phyloP scores from a whole-genome alignment of 2,888 invertebrate genomes.

The Cerastoderma edule region DNA sequence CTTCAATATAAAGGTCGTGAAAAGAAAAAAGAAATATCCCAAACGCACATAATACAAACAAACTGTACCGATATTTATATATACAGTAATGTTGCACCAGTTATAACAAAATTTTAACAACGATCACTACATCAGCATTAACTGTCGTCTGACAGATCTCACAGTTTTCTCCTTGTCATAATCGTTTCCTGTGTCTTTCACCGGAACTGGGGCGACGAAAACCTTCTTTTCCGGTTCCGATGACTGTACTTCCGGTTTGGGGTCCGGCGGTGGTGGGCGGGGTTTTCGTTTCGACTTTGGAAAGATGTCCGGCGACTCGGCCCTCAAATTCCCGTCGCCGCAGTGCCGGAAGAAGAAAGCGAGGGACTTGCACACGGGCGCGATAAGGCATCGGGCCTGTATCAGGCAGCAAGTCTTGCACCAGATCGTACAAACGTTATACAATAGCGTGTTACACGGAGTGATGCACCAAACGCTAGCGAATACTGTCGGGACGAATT shows the following conservation, averaged over 20 bases:
- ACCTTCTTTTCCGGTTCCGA: slow-evolving; percentile 15
- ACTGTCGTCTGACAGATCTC: slow-evolving; percentile 9
- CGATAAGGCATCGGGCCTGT: slow-evolving; percentile 24
- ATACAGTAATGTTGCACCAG: no score
- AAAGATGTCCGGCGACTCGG: slow-evolving; percentile 43
- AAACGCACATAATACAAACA: no score
- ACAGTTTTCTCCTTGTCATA: slow-evolving; percentile 20
- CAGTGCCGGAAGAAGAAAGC: slow-evolving; percentile 29
- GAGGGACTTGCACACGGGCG: slow-evolving; percentile 33
- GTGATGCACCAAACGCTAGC: slow-evolving; percentile 44
- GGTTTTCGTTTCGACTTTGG: slow-evolving; percentile 26
- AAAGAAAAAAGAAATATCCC: no score
- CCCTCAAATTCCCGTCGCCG: slow-evolving; percentile 34
- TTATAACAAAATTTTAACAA: background rate
- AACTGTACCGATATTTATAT: no score
- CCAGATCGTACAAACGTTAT: slow-evolving; percentile 39
- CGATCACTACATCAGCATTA: slow-evolving; percentile 6
- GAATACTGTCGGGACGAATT: slow-evolving; percentile 47
- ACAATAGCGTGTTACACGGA: slow-evolving; percentile 26
- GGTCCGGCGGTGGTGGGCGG: background rate
- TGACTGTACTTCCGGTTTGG: slow-evolving; percentile 9
- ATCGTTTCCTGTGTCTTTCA: background rate
- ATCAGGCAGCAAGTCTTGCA: slow-evolving; percentile 33
- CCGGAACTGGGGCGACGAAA: slow-evolving; percentile 15
- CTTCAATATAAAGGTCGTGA: no score